A percentile compares a stretch with the other conserved stretches of the same genome.
Conservation (phyloP, 1,140 invertebrate species). For the Caenorhabditis tropicalis region DNA sequence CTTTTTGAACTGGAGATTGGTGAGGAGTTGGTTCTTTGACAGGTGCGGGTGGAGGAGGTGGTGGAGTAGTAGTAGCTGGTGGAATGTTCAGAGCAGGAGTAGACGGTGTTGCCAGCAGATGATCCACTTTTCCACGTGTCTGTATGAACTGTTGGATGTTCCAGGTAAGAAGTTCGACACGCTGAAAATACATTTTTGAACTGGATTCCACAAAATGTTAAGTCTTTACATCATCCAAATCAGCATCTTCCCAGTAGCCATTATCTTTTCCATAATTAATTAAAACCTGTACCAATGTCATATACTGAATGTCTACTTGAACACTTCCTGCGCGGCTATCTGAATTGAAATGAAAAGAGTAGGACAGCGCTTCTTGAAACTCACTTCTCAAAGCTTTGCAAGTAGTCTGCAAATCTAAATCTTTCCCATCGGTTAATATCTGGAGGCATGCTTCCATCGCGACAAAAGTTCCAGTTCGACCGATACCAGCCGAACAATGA, state of each 20-base stretch:
- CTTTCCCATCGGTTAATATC: conserved; percentile 23
- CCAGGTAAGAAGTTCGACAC: conserved; percentile 33
- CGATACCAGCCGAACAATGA: conserved; percentile 17
- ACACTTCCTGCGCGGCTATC: conserved; percentile 8
- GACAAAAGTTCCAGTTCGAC: conserved; percentile 2
- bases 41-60: not conserved
- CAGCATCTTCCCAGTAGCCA: conserved; percentile 10
- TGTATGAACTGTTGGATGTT: conserved; percentile 33
- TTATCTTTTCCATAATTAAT: conserved; percentile 14
- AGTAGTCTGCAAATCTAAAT: not conserved
- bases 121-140: conserved; percentile 14
- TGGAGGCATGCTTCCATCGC: conserved; percentile 13
- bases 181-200: not conserved
- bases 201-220: too few species aligned
- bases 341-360: not conserved
- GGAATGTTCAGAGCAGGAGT: not conserved
- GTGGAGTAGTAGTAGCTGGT: not conserved
- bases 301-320: conserved; percentile 20
- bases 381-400: not conserved
- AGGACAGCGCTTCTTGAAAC: not conserved
- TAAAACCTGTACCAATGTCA: not conserved
- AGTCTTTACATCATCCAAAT: conserved; percentile 3
- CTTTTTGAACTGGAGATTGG: not conserved
- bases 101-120: not conserved
- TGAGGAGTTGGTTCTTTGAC: not conserved